Conservation (phyloP, 1,140 invertebrate species). For the Phocides pigmalion region DNA sequence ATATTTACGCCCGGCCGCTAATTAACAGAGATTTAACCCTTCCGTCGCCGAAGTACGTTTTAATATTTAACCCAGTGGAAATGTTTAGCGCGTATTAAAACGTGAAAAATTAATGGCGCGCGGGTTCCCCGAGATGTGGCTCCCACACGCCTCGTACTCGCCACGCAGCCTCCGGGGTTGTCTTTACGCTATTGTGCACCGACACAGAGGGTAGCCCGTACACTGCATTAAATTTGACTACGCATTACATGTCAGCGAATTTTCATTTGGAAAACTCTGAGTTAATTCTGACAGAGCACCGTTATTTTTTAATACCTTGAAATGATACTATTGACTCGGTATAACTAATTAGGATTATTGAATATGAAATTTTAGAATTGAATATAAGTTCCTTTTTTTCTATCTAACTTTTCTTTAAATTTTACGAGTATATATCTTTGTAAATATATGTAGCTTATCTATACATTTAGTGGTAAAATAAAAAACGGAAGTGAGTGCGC, state of each 20-base stretch:
- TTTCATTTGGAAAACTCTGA: not conserved
- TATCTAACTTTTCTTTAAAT: not conserved
- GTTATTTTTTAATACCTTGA: not conserved
- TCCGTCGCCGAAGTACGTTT: slow-evolving; percentile 76
- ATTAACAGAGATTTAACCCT: slow-evolving; percentile 83
- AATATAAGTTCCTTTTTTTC: no score
- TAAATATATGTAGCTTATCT: no score
- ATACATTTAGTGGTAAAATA: not conserved
- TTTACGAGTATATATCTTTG: not conserved
- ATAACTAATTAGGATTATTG: no score
- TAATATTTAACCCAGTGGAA: slow-evolving; percentile 79
- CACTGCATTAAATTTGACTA: slow-evolving; percentile 13
- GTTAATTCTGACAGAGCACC: not conserved
- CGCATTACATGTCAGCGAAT: not conserved
- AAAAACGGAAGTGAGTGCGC: not conserved
- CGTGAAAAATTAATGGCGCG: slow-evolving; percentile 77
- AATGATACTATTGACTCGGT: no score
- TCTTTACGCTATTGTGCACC: slow-evolving; percentile 23
- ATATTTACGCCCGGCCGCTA: slow-evolving; percentile 76
- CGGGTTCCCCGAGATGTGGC: slow-evolving; percentile 43
- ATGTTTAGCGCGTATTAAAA: slow-evolving; percentile 84
- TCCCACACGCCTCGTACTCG: slow-evolving; percentile 1
- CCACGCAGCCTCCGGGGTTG: slow-evolving; percentile 9
- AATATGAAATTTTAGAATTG: no score
- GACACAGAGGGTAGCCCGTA: not conserved